phyloP scores from a whole-genome alignment of 23 tunicate species.

The Oikopleura dioica region DNA sequence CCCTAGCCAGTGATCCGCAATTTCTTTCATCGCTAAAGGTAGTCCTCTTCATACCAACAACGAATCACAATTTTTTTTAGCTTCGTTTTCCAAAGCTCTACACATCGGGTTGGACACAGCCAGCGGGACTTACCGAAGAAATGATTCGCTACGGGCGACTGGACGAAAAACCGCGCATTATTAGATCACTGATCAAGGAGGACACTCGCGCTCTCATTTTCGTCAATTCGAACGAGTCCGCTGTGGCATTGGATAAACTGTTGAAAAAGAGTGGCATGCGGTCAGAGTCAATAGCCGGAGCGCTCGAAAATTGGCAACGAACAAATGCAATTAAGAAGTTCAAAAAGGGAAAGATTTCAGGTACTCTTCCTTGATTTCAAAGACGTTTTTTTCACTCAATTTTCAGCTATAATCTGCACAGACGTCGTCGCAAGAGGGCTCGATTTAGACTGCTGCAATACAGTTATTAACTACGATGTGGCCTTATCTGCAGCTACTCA shows the following conservation, averaged over 20 bases:
- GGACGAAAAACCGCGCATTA: not conserved
- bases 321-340: conserved; percentile 3
- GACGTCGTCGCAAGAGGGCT: not conserved
- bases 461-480: not conserved
- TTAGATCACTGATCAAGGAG: not conserved
- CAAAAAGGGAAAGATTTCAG: not conserved
- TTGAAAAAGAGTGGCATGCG: not conserved
- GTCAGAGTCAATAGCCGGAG: not conserved
- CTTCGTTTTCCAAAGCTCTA: not conserved
- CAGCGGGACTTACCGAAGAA: not conserved
- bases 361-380: not conserved
- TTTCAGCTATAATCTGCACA: not conserved
- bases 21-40: not conserved
- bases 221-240: not conserved
- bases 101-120: not conserved
- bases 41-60: not conserved
- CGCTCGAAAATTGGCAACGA: not conserved
- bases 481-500: not conserved
- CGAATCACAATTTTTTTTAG: not conserved
- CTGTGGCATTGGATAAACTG: not conserved
- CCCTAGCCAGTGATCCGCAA: not conserved
- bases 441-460: not conserved
- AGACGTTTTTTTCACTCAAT: not conserved
- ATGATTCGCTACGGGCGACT: not conserved
- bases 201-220: not conserved